A percentile compares a stretch with the other conserved stretches of the same genome.
Evolutionary conservation across 1,140 invertebrate genomes (phyloP).

Genomic region (Meteorus sp.): DNA sequence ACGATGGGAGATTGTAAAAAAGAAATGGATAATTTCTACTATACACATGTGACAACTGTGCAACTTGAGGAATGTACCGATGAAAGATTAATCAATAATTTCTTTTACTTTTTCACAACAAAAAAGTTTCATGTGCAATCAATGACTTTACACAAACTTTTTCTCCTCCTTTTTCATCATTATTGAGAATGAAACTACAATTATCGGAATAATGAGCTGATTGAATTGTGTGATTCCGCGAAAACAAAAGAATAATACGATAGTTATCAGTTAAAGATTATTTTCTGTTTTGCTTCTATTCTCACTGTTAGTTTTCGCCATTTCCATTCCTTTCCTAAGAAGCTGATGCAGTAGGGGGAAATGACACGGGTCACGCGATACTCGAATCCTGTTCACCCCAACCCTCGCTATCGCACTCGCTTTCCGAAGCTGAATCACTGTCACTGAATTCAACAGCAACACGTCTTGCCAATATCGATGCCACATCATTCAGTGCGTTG

Average conservation of each 20-base stretch:
- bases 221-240: too few species aligned
- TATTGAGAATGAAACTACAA: too few species aligned
- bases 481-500: slow-evolving; percentile 87
- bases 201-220: too few species aligned
- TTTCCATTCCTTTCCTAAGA: slow-evolving; percentile 36
- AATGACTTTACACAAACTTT: too few species aligned
- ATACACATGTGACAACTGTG: too few species aligned
- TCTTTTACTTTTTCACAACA: too few species aligned
- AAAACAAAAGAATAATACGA: not conserved
- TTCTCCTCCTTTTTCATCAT: too few species aligned
- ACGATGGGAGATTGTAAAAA: slow-evolving; percentile 5
- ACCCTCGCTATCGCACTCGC: slow-evolving; percentile 71
- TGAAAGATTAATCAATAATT: too few species aligned
- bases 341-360: slow-evolving; percentile 44
- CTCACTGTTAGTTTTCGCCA: not conserved
- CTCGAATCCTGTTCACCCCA: slow-evolving; percentile 70
- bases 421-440: slow-evolving; percentile 81
- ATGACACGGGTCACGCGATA: slow-evolving; percentile 59
- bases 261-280: too few species aligned
- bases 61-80: too few species aligned
- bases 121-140: too few species aligned
- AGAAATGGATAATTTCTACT: not conserved
- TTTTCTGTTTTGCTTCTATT: not conserved
- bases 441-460: slow-evolving; percentile 95
- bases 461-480: slow-evolving; percentile 89